Conservation (phyloP, 2,113 vertebrate species). For the Mixornis gularis region DNA sequence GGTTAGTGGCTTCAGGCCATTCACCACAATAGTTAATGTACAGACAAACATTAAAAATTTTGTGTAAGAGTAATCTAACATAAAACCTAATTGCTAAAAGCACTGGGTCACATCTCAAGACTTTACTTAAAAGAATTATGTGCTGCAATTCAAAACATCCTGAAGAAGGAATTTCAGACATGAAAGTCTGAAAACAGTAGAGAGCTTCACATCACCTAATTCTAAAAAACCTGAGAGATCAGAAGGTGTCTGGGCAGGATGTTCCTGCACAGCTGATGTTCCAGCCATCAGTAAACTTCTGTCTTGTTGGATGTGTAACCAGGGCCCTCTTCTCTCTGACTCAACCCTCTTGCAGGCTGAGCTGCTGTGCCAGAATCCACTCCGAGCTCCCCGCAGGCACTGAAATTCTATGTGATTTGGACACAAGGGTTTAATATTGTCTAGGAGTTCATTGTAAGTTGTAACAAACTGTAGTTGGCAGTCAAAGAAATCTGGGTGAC, state of each 20-base stretch:
- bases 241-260: background rate
- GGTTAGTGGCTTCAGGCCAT: background rate
- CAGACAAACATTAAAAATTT: background rate
- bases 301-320: no score
- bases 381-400: background rate
- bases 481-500: background rate
- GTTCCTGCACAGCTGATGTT: background rate
- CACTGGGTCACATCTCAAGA: background rate
- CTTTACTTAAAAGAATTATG: background rate
- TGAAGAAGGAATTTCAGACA: background rate
- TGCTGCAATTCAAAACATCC: background rate
- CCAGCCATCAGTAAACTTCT: background rate
- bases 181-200: accelerated
- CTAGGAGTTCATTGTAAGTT: background rate
- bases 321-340: background rate
- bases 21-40: background rate
- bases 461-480: background rate
- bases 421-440: background rate
- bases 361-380: accelerated
- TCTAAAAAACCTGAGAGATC: background rate
- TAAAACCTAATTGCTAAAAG: background rate
- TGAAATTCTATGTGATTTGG: background rate
- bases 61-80: background rate
- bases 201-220: background rate
- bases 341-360: background rate